Base-by-base conservation (phyloP, 92 coral and sea anemone species). In the Virgularia gustaviana region DNA sequence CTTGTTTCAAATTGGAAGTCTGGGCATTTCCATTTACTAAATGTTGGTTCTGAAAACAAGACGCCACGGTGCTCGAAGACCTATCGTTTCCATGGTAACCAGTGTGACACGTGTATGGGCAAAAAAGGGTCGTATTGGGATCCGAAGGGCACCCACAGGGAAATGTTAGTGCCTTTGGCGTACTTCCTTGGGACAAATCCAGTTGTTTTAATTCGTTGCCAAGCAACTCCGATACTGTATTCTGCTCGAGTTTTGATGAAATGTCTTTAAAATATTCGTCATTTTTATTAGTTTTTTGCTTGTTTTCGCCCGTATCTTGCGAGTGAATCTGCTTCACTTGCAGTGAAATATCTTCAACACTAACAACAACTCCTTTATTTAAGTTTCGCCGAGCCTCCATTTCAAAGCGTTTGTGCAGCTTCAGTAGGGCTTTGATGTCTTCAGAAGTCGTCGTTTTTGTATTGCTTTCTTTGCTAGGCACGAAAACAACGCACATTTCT, bases 361-460 rank as follows among this genome's bases (percentile, higher is more conserved):
- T n/a, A n/a, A n/a, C 86, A 12, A 80, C 44, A 45, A 85, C 82
- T 61, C 97, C 95, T 47, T 78, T 79, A 9, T 85, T 78, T 49
- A 72, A 72, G 52, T 75, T 12, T 34, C 65, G 78, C 1, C 75
- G 32, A 22, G 97, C 97, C 30, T 89, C 84, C 57, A 78, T 71
- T 71, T 91, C 97, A 71, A 70, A 91, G 59, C 88, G 87, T 71
- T 83, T 86, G 67, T 91, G 91, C 7, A 91, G 60, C 37, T 68
- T 64, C 19, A 89, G 28, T 12, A 91, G 89, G 35, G 85, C 76
- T 25, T 79, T 66, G 9, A 71, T 54, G 30, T 52, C 58, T 52
- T 52, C 30, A 61, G 62, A 66, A 64, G 35, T 36, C 38, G 38
- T 62, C 57, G 44, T 51, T 11, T 38, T 22, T 2, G 16, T 20